Percentiles rank a stretch among this genome's conserved stretches.
Conservation (phyloP, 1,140 invertebrate genomes). For the Mercenaria mercenaria region DNA sequence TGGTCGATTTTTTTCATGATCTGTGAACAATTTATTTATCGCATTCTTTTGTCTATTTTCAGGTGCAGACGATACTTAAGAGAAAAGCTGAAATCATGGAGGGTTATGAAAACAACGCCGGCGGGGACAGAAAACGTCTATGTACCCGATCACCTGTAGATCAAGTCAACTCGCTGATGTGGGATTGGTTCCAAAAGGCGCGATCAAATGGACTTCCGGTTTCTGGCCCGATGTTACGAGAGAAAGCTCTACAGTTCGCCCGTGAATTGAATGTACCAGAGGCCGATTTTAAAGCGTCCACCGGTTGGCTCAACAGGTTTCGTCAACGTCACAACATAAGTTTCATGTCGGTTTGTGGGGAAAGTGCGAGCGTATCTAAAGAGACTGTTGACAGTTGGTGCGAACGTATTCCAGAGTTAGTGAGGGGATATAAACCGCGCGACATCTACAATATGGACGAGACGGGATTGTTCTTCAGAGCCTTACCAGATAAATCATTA, state of each 20-base stretch:
- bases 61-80: too few species aligned
- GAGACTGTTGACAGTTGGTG: conserved; percentile 37
- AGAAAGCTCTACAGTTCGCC: conserved; percentile 49
- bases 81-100: too few species aligned
- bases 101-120: too few species aligned
- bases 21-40: too few species aligned
- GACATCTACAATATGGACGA: too few species aligned
- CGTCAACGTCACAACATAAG: conserved; percentile 48
- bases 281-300: conserved; percentile 68
- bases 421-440: conserved; percentile 45
- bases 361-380: conserved; percentile 50
- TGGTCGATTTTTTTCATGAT: too few species aligned
- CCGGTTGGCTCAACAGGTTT: conserved; percentile 60
- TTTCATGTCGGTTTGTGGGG: conserved; percentile 46
- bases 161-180: conserved; percentile 40
- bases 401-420: conserved; percentile 16
- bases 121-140: conserved; percentile 12
- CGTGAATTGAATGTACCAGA: conserved; percentile 48
- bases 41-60: too few species aligned
- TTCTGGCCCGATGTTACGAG: conserved; percentile 30
- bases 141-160: not conserved
- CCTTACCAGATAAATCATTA: conserved; percentile 70
- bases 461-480: conserved; percentile 72
- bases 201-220: not conserved
- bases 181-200: conserved; percentile 26